phyloP scores from a whole-genome alignment of 2,888 invertebrate species.

The Synergus gifuensis region DNA sequence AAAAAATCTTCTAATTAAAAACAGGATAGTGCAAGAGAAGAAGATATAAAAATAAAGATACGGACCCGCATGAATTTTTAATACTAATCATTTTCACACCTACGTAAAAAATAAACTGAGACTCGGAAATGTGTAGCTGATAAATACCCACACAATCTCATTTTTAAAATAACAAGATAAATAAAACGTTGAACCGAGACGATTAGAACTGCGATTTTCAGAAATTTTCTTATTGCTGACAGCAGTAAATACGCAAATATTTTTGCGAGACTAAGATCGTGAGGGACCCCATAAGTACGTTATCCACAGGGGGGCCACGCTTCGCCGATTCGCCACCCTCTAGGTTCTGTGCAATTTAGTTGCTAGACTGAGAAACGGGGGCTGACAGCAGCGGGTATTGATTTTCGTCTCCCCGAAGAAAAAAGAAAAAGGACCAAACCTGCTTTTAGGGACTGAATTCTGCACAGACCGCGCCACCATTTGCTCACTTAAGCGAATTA shows the following conservation, averaged over 20 bases:
- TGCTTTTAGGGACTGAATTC: constrained; percentile 29
- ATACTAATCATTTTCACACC: constrained; percentile 26
- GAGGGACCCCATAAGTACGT: not conserved
- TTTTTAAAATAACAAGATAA: constrained; percentile 29
- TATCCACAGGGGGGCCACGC: constrained; percentile 10
- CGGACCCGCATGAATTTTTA: not conserved
- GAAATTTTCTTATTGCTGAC: constrained; percentile 1
- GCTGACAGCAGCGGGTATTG: constrained; percentile 52
- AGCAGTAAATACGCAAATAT: not conserved
- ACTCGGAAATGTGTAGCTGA: constrained; percentile 16
- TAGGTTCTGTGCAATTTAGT: constrained; percentile 42
- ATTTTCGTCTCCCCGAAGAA: constrained; percentile 54
- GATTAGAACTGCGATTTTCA: constrained; percentile 3
- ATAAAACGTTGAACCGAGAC: constrained; percentile 27
- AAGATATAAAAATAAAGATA: not conserved
- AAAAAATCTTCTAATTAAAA: not conserved
- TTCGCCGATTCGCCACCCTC: constrained; percentile 8
- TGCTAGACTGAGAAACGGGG: constrained; percentile 45
- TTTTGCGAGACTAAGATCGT: not conserved
- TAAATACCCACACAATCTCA: constrained; percentile 16
- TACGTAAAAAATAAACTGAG: constrained; percentile 25
- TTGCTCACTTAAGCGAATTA: constrained; percentile 62
- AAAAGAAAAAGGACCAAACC: constrained; percentile 48
- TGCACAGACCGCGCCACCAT: constrained; percentile 49
- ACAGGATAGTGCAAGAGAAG: not conserved